These are phyloP conservation scores for Perdita meconis DNA, from an alignment of 2,888 invertebrate species.

Conservation along the genomic window DNA sequence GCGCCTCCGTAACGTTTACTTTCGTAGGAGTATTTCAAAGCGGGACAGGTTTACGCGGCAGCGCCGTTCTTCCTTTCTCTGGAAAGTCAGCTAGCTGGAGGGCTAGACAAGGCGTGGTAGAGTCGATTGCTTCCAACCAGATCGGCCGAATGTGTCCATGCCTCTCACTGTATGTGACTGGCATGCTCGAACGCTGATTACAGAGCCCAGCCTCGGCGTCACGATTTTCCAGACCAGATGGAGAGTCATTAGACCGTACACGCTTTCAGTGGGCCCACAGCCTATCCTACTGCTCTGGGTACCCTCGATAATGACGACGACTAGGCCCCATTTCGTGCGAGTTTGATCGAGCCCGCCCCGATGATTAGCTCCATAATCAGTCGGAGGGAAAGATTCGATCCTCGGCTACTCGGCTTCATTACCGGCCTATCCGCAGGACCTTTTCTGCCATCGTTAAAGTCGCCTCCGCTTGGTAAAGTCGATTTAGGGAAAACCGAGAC, in stretches of 20 bases:
- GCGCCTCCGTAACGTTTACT: constrained; percentile 24
- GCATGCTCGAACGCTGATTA: constrained; percentile 77
- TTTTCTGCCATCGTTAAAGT: not conserved
- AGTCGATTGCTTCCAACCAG: constrained; percentile 68
- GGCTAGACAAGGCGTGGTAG: constrained; percentile 77
- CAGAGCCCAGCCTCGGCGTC: constrained; percentile 73
- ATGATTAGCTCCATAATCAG: constrained; percentile 35
- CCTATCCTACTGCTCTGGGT: constrained; percentile 17
- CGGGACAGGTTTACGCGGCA: constrained; percentile 38
- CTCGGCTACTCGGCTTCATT: not conserved
- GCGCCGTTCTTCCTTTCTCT: constrained; percentile 77
- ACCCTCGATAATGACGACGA: constrained; percentile 58
- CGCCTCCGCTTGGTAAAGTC: not conserved
- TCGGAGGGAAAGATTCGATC: constrained; percentile 3
- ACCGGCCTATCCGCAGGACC: not conserved
- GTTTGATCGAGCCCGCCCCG: constrained; percentile 35
- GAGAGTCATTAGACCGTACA: constrained; percentile 75
- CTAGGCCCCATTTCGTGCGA: constrained; percentile 43
- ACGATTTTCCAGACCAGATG: constrained; percentile 77
- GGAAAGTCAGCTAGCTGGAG: constrained; percentile 68
- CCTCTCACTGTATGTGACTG: constrained; percentile 80
- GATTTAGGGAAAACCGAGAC: no score
- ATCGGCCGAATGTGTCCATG: constrained; percentile 74
- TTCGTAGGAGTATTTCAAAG: constrained; percentile 32
- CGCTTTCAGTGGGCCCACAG: constrained; percentile 53